Evolutionary conservation across 2,113 vertebrate species (phyloP).

Genomic region (Sceloporus tristichus): DNA sequence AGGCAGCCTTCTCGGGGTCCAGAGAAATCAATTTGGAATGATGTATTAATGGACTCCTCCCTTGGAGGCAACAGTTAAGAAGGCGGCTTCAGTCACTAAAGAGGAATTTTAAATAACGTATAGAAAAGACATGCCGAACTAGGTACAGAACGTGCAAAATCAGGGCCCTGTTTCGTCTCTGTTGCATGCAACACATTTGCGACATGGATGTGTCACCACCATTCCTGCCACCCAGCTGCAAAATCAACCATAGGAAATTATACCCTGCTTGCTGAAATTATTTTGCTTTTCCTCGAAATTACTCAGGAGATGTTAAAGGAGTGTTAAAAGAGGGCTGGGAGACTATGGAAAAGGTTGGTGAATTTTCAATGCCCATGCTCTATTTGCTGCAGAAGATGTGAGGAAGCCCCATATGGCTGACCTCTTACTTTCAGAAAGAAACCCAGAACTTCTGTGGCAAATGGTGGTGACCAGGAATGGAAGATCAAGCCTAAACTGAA

Average conservation of each 20-base stretch:
- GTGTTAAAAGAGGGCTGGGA: neutral
- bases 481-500: neutral
- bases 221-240: neutral
- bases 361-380: neutral
- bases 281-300: neutral
- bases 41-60: slow-evolving; percentile 52
- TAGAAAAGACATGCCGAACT: neutral
- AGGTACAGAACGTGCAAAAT: neutral
- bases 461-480: neutral
- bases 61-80: neutral
- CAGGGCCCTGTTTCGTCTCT: neutral
- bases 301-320: neutral
- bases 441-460: neutral
- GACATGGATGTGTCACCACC: neutral
- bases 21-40: slow-evolving; percentile 53
- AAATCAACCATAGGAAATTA: neutral
- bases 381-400: neutral
- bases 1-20: neutral
- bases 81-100: neutral
- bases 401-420: neutral
- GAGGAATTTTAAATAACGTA: neutral
- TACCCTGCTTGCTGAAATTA: neutral
- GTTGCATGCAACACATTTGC: no score
- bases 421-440: neutral
- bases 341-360: no score